Conservation (phyloP, 2,888 invertebrate genomes). For the Lepidocyrtoides sp. region DNA sequence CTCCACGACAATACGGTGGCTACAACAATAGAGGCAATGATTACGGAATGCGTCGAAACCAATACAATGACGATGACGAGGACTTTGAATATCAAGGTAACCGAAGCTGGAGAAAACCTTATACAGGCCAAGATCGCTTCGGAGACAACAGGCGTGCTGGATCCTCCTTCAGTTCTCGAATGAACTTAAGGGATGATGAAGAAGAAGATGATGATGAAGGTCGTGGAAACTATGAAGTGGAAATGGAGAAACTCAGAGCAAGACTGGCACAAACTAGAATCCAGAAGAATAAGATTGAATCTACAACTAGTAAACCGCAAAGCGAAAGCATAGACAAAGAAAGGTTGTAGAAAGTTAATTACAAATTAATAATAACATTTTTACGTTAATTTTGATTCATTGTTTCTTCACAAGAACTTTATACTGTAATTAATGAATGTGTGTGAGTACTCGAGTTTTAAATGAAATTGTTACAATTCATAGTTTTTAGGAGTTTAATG, state of each 20-base stretch:
- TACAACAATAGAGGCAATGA: slow-evolving; percentile 14
- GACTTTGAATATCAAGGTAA: neutral
- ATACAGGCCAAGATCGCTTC: neutral
- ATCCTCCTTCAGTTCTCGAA: neutral
- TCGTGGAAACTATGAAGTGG: slow-evolving; percentile 53
- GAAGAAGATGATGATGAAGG: slow-evolving; percentile 9
- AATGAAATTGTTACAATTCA: no score
- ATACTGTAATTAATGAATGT: no score
- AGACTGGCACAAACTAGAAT: slow-evolving; percentile 2
- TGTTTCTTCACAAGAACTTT: no score
- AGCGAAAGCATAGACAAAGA: neutral
- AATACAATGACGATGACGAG: slow-evolving; percentile 39
- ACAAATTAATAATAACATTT: neutral
- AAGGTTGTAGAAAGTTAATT: slow-evolving; percentile 27
- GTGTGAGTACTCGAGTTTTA: no score
- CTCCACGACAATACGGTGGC: neutral
- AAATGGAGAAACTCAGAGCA: slow-evolving; percentile 53
- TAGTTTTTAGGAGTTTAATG: no score
- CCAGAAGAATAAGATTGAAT: neutral
- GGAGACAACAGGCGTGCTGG: neutral
- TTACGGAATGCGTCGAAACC: neutral
- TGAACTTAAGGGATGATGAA: neutral
- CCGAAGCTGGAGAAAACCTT: neutral
- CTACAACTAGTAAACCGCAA: neutral
- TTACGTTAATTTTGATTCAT: no score